Conservation (phyloP, 1,140 invertebrate species). For the Vollenhovia emeryi region DNA sequence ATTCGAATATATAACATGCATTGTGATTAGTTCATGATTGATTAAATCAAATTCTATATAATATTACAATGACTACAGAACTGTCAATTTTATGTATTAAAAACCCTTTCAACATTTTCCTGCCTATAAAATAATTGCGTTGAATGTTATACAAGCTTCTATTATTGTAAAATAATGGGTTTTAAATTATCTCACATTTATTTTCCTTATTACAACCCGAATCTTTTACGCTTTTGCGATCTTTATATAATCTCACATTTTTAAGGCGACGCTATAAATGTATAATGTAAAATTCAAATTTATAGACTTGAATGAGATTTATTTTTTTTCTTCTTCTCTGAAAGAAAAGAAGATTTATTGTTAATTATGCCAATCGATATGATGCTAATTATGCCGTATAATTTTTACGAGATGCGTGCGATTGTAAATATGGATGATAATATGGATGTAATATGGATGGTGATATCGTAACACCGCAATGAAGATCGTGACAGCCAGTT, state of each 20-base stretch:
- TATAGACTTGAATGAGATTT: not conserved
- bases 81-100: not conserved
- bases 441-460: not conserved
- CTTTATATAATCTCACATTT: not conserved
- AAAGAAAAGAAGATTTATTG: too few species aligned
- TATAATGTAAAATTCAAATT: not conserved
- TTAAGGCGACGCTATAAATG: not conserved
- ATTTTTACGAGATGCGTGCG: not conserved
- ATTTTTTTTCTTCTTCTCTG: too few species aligned
- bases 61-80: not conserved
- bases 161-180: not conserved
- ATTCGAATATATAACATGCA: not conserved
- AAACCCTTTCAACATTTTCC: not conserved
- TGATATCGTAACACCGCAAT: not conserved
- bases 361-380: not conserved
- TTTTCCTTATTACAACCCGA: not conserved
- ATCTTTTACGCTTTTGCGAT: not conserved
- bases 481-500: not conserved
- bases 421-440: not conserved
- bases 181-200: not conserved
- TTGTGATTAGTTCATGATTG: not conserved
- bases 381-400: not conserved
- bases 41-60: not conserved
- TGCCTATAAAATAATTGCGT: not conserved
- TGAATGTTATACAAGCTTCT: not conserved